Evolutionary conservation across 2,888 invertebrate species (phyloP).

Genomic region (Epinotia ramella): DNA sequence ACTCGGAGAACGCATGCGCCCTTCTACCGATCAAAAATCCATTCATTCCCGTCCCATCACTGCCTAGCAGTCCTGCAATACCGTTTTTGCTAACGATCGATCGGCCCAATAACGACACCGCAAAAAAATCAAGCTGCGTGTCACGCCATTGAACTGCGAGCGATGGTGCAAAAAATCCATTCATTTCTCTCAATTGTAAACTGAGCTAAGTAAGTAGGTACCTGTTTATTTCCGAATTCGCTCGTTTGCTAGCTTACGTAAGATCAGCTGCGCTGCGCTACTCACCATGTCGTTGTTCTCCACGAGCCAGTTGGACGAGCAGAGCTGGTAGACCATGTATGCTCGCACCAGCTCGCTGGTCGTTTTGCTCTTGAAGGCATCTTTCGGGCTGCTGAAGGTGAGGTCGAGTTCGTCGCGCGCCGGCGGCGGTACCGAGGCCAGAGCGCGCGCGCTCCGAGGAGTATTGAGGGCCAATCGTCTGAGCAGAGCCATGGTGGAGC

Average conservation of each 20-base stretch:
- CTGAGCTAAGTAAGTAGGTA: neutral
- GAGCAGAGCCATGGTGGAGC: constrained; percentile 78
- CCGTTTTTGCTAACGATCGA: constrained; percentile 51
- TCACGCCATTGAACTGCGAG: constrained; percentile 42
- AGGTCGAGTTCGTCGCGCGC: constrained; percentile 91
- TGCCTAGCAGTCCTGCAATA: constrained; percentile 50
- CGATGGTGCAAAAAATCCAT: constrained; percentile 44
- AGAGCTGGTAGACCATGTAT: constrained; percentile 95
- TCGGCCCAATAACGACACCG: constrained; percentile 47
- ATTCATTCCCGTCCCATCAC: constrained; percentile 58
- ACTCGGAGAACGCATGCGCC: constrained; percentile 62
- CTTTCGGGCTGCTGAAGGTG: constrained; percentile 94
- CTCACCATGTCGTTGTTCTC: constrained; percentile 97
- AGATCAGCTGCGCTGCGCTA: constrained; percentile 66
- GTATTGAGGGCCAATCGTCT: constrained; percentile 73
- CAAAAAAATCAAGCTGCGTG: constrained; percentile 25
- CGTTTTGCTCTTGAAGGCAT: constrained; percentile 98
- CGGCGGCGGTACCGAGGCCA: constrained; percentile 58
- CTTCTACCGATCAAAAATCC: constrained; percentile 56
- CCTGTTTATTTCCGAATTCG: constrained; percentile 59
- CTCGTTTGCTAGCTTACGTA: constrained; percentile 70
- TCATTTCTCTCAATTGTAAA: constrained; percentile 5
- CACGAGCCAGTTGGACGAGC: constrained; percentile 94
- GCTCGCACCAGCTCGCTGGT: constrained; percentile 96
- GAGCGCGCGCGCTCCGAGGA: constrained; percentile 69